Evolutionary conservation across 2,888 invertebrate species (phyloP).

Genomic region (Drosophila kuntzei): DNA sequence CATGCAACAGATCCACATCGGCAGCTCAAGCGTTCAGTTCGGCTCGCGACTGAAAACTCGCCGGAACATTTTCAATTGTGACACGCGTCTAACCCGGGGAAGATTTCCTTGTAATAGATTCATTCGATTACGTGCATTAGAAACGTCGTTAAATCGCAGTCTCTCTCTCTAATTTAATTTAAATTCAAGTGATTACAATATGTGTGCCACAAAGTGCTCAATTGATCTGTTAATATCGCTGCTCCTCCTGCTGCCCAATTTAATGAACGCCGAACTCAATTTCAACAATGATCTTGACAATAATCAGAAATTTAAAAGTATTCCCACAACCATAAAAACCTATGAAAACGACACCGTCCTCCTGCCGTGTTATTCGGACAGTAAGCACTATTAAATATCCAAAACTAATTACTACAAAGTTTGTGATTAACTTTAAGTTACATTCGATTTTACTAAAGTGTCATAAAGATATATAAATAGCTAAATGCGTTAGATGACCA

Average conservation of each 20-base stretch:
- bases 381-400: constrained; percentile 86
- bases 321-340: constrained; percentile 91
- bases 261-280: constrained; percentile 57
- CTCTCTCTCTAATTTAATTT: constrained; percentile 56
- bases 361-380: constrained; percentile 91
- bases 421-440: neutral
- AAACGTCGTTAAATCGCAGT: constrained; percentile 27
- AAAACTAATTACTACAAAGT: neutral
- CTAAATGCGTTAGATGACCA: constrained; percentile 14
- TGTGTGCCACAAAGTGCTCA: constrained; percentile 38
- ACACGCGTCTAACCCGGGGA: constrained; percentile 44
- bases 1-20: constrained; percentile 44
- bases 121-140: constrained; percentile 34
- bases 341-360: constrained; percentile 92
- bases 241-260: constrained; percentile 14
- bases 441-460: constrained; percentile 2
- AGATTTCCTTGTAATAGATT: constrained; percentile 35
- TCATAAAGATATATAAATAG: constrained; percentile 9
- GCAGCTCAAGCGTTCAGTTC: constrained; percentile 75
- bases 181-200: constrained; percentile 33
- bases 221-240: constrained; percentile 38
- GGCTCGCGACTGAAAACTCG: constrained; percentile 39
- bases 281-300: constrained; percentile 76
- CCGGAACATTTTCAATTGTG: constrained; percentile 29
- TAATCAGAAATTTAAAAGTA: constrained; percentile 88